These are phyloP conservation scores for Conchocele bisecta DNA, from an alignment of 2,888 invertebrate genomes.

Conservation along the genomic window DNA sequence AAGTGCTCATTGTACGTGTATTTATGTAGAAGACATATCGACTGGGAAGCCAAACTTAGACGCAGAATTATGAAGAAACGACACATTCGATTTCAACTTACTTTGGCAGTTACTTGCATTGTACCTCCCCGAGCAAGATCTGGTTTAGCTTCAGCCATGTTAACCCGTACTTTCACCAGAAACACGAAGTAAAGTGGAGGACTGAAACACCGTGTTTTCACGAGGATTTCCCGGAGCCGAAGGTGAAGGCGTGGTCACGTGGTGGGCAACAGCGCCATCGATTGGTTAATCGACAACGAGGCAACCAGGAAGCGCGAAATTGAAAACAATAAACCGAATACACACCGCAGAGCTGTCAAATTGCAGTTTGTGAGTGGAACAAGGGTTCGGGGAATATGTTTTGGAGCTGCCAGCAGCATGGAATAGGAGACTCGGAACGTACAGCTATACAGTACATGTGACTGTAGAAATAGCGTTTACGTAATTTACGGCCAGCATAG, in stretches of 20 bases:
- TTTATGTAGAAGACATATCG: background rate
- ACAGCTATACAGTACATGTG: no score
- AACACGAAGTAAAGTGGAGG: slow-evolving; percentile 58
- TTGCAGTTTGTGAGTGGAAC: no score
- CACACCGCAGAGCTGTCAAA: no score
- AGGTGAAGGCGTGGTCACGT: slow-evolving; percentile 78
- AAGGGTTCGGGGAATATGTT: no score
- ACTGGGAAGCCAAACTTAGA: slow-evolving; percentile 5
- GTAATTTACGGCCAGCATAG: no score
- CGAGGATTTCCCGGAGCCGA: slow-evolving; percentile 67
- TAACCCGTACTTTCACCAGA: slow-evolving; percentile 56
- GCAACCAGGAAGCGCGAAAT: slow-evolving; percentile 71
- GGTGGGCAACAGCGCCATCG: slow-evolving; percentile 56
- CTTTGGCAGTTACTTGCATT: slow-evolving; percentile 80
- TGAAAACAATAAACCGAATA: no score
- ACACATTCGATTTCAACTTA: slow-evolving; percentile 46
- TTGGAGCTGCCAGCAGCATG: no score
- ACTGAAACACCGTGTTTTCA: slow-evolving; percentile 69
- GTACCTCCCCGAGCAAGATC: slow-evolving; percentile 74
- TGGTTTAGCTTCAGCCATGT: slow-evolving; percentile 76
- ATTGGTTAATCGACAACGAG: slow-evolving; percentile 70
- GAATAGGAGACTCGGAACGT: no score
- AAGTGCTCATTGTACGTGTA: slow-evolving; percentile 7
- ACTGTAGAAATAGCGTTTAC: no score
- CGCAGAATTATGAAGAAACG: background rate